phyloP scores from a whole-genome alignment of 2,113 vertebrate species.

The Synodontis membranacea region DNA sequence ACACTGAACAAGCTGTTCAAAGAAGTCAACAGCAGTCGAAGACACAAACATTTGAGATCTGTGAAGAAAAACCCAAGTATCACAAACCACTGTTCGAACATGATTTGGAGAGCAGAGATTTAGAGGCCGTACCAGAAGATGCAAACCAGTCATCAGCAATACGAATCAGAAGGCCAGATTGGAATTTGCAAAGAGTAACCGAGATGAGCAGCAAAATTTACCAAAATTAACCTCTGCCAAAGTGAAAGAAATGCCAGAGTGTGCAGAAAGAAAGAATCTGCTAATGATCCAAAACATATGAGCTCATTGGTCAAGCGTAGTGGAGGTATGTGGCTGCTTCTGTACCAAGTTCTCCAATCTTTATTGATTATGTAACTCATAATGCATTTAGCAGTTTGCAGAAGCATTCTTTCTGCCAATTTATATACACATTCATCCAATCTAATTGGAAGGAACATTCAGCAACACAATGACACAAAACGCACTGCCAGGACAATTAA shows the following conservation, averaged over 20 bases:
- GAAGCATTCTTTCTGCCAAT: background rate
- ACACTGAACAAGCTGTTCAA: background rate
- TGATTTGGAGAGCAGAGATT: background rate
- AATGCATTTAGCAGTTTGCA: background rate
- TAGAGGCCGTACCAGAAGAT: background rate
- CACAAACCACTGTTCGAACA: background rate
- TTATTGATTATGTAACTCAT: too few species aligned
- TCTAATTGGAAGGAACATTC: background rate
- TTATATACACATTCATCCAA: background rate
- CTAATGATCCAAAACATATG: too few species aligned
- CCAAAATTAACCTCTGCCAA: background rate
- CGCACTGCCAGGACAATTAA: background rate
- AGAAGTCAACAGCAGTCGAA: background rate
- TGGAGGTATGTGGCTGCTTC: background rate
- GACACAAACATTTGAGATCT: background rate
- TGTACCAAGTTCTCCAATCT: background rate
- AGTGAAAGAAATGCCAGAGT: background rate
- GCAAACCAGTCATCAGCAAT: background rate
- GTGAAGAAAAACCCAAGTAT: background rate
- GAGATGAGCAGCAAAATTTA: background rate
- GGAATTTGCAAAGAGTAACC: background rate
- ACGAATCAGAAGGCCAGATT: background rate
- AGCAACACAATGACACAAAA: background rate
- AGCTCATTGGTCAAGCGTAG: too few species aligned
- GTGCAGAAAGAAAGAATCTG: background rate